phyloP scores from a whole-genome alignment of 53 echinoderm and acorn worm genomes.

The Astropecten irregularis region DNA sequence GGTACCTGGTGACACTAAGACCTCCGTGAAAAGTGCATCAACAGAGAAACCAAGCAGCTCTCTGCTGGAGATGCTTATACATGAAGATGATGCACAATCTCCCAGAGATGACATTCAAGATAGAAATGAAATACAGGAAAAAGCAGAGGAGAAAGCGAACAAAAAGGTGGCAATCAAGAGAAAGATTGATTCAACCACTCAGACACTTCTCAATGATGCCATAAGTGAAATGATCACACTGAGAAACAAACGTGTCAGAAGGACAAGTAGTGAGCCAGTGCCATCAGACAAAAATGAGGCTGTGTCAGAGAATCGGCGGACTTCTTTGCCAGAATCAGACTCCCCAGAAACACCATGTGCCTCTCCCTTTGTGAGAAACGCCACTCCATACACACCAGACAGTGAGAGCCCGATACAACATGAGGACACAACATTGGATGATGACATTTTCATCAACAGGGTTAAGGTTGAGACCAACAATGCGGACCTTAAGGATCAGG shows the following conservation, averaged over 20 bases:
- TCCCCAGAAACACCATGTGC: conserved; percentile 38
- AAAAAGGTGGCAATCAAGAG: conserved; percentile 16
- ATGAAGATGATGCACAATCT: conserved; percentile 16
- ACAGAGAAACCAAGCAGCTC: conserved; percentile 36
- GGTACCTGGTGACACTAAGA: not conserved
- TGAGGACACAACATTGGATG: conserved; percentile 63
- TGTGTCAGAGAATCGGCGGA: not conserved
- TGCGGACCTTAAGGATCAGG: conserved; percentile 56
- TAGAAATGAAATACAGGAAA: not conserved
- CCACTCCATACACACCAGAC: conserved; percentile 82
- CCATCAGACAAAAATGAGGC: conserved; percentile 1
- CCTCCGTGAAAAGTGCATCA: conserved; percentile 8
- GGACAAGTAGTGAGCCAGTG: not conserved
- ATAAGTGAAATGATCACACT: conserved; percentile 67
- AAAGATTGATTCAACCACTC: conserved; percentile 68
- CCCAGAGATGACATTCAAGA: not conserved
- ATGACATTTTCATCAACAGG: conserved; percentile 86
- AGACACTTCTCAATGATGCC: conserved; percentile 67
- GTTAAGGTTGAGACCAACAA: conserved; percentile 76
- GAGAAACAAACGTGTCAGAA: conserved; percentile 48
- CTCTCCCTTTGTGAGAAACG: conserved; percentile 29
- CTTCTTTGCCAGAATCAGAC: conserved; percentile 13
- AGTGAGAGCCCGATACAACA: conserved; percentile 62
- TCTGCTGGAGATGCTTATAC: conserved; percentile 35
- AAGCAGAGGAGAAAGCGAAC: conserved; percentile 26